Conservation (phyloP, 2,797 vertebrate genomes). For the Coccyzus lansbergi region DNA sequence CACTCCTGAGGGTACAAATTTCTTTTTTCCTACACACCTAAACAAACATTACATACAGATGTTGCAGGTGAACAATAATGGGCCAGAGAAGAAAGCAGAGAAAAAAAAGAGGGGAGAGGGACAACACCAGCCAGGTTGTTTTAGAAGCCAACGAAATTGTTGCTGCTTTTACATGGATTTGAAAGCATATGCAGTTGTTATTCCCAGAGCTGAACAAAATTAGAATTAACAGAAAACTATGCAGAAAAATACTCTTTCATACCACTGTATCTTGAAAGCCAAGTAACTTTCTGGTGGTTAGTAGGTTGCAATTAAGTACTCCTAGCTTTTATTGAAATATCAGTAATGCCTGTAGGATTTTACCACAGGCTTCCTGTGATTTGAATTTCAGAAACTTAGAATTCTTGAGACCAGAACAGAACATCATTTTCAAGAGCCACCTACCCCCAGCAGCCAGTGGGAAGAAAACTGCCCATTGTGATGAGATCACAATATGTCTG, state of each 20-base stretch:
- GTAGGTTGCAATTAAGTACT: neutral
- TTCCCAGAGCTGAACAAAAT: neutral
- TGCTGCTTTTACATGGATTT: neutral
- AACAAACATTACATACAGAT: neutral
- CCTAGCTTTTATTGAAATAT: neutral
- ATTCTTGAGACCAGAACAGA: neutral
- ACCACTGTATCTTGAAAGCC: neutral
- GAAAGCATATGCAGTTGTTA: neutral
- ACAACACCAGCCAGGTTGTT: neutral
- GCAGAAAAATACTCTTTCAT: neutral
- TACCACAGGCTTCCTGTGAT: neutral
- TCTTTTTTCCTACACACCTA: neutral
- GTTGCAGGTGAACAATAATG: neutral
- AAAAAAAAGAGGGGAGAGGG: neutral
- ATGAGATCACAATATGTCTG: rapidly evolving
- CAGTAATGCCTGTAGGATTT: neutral
- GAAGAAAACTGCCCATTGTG: neutral
- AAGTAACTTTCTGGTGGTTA: neutral
- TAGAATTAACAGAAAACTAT: neutral
- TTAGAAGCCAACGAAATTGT: neutral
- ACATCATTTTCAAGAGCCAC: rapidly evolving
- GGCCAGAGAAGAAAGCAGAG: neutral
- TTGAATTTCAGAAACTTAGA: neutral
- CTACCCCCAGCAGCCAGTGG: neutral
- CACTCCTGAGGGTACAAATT: neutral